These are phyloP conservation scores for Palythoa grandiflora DNA, from an alignment of 92 coral and sea anemone genomes.

Conservation along the genomic window DNA sequence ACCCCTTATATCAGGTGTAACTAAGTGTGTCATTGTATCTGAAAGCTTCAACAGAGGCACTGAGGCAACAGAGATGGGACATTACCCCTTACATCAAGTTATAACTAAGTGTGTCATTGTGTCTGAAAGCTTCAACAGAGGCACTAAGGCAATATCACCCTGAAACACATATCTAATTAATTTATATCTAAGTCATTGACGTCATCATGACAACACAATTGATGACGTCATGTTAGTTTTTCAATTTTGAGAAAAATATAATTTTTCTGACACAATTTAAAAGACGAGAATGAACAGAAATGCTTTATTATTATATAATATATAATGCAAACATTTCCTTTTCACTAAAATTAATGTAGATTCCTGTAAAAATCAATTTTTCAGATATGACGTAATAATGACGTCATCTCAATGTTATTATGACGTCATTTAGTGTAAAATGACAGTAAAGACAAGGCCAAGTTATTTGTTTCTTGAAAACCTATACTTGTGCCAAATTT, in stretches of 20 bases:
- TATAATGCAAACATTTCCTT: too few relatives aligned
- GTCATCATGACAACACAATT: neutral
- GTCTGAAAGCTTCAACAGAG: too few relatives aligned
- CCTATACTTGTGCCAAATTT: slow-evolving; percentile 1
- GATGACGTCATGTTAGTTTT: neutral
- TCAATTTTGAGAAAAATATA: neutral
- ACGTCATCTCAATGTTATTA: neutral
- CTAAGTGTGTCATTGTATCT: too few relatives aligned
- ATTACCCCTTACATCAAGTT: too few relatives aligned
- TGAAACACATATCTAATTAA: too few relatives aligned
- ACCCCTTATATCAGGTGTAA: too few relatives aligned
- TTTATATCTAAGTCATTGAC: too few relatives aligned
- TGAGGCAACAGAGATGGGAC: too few relatives aligned
- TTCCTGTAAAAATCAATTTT: neutral
- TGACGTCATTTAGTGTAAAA: slow-evolving; percentile 4
- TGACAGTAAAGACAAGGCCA: neutral
- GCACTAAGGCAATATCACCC: too few relatives aligned
- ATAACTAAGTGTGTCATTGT: too few relatives aligned
- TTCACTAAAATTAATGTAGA: neutral
- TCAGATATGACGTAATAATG: neutral
- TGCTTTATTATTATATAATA: neutral
- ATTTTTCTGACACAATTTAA: slow-evolving; percentile 6
- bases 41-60: too few relatives aligned
- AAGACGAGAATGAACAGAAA: slow-evolving; percentile 5
- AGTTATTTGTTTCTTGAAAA: neutral